Evolutionary conservation across 2,113 vertebrate species (phyloP), one percentile per base, ranked within the genome.

Genomic region (Bubo scandiacus): DNA sequence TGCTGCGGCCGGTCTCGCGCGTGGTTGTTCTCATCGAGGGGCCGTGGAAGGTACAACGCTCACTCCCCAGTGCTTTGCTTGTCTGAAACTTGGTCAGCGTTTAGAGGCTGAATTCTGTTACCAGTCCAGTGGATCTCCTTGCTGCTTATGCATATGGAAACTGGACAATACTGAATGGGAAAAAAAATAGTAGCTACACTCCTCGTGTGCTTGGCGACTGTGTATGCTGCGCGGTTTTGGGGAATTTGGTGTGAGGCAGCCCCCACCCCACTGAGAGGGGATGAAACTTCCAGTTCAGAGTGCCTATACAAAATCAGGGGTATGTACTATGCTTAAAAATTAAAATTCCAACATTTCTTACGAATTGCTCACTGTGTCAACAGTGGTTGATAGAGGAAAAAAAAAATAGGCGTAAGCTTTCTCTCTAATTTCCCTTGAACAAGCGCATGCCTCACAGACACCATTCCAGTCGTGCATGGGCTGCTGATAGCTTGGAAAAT

Each of bases 1-100:
- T 49, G 42, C 42, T 25, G 49, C 45, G 59, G 7, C 30, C 0
- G 2, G 12, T n/a, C 67, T 81, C 5, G 0, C 1, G 0, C 1
- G 2, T 12, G 17, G 8, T 51, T 32, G 2, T 40, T 57, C 59
- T 32, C 8, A 10, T 43, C 2, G 1, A 49, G 59, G 6, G 38
- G 45, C 51, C 1, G 0, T 47, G 22, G 51, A 47, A 47, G 38
- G 21, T 23, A 15, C 16, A 34, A 38, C 16, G 7, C 20, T 38
- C 26, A 15, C 26, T 42, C 38, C 15, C 7, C 3, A 9, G 11
- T 26, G 67, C 40, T 71, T 59, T 16, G n/a, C 45, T 78, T 22
- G 9, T 72, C 63, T 85, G 74, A 55, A 81, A 77, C 40, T 19
- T 20, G 45, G 21, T 30, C 57, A 43, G 51, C 0, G 0, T 43